Conservation (phyloP, 2,888 invertebrate species). For the Ganaspis brasiliensis region DNA sequence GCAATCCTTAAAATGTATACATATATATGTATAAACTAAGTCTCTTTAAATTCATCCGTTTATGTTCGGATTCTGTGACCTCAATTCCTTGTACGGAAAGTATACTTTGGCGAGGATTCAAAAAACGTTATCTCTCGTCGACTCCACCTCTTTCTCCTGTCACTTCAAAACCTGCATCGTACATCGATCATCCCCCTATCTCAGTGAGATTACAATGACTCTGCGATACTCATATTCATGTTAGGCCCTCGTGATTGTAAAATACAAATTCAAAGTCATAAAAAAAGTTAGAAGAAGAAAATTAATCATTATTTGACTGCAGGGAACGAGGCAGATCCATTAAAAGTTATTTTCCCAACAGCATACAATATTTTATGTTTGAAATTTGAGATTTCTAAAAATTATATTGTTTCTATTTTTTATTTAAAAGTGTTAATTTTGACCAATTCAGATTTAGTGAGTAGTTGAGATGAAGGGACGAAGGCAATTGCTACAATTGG, state of each 20-base stretch:
- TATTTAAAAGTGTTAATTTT: background rate
- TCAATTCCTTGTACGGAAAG: background rate
- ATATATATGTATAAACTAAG: background rate
- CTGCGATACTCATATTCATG: background rate
- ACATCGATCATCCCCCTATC: constrained; percentile 25
- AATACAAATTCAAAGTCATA: background rate
- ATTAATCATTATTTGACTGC: background rate
- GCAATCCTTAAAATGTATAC: background rate
- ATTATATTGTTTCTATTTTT: background rate
- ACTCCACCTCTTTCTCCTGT: background rate
- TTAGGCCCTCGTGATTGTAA: background rate
- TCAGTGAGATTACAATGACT: constrained; percentile 23
- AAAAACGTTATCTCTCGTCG: constrained; percentile 5
- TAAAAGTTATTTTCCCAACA: background rate
- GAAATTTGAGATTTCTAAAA: too few species aligned
- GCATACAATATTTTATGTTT: too few species aligned
- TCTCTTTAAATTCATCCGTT: background rate
- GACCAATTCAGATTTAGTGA: background rate
- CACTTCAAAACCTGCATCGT: constrained; percentile 20
- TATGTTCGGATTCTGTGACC: constrained; percentile 4
- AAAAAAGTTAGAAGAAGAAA: background rate
- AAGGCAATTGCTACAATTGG: constrained; percentile 8
- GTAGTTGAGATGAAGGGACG: background rate
- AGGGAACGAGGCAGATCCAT: background rate
- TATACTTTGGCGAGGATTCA: constrained; percentile 16